These are phyloP conservation scores for Drosophila nr. perissopoda DNA, from an alignment of 2,888 invertebrate species.

Conservation along the genomic window DNA sequence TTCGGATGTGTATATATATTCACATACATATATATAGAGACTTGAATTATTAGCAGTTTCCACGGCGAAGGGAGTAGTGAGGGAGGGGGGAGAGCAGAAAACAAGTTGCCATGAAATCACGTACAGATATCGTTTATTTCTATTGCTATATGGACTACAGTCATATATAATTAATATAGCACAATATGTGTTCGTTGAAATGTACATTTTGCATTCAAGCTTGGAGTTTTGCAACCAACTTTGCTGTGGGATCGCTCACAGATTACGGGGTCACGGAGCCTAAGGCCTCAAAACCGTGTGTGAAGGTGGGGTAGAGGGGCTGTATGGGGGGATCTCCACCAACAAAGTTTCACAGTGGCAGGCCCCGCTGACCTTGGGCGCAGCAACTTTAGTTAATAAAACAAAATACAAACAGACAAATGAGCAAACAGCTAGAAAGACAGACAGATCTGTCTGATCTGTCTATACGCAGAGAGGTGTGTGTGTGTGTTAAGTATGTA, in stretches of 20 bases:
- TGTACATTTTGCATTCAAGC: slow-evolving; percentile 61
- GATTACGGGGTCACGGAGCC: slow-evolving; percentile 14
- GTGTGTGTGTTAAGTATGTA: background rate
- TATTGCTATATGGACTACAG: slow-evolving; percentile 27
- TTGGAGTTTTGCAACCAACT: slow-evolving; percentile 59
- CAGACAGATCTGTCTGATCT: slow-evolving; percentile 44
- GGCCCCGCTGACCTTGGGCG: slow-evolving; percentile 59
- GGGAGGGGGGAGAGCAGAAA: background rate
- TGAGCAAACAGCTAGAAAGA: slow-evolving; percentile 5
- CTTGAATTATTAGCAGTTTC: no score
- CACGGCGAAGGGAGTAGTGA: no score
- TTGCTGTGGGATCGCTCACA: slow-evolving; percentile 19
- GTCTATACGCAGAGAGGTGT: slow-evolving; percentile 26
- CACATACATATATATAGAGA: no score
- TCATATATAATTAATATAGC: slow-evolving; percentile 54
- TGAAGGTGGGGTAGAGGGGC: background rate
- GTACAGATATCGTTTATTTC: slow-evolving; percentile 36
- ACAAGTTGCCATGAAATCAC: slow-evolving; percentile 55
- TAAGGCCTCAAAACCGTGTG: slow-evolving; percentile 1
- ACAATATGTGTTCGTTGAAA: slow-evolving; percentile 16
- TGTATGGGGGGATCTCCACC: background rate
- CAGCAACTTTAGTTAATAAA: slow-evolving; percentile 57
- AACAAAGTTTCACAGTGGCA: slow-evolving; percentile 40
- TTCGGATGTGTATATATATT: background rate
- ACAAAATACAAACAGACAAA: slow-evolving; percentile 39